These are phyloP conservation scores for Neodontobutis hainanensis DNA, from an alignment of 2,113 vertebrate species.

Conservation along the genomic window DNA sequence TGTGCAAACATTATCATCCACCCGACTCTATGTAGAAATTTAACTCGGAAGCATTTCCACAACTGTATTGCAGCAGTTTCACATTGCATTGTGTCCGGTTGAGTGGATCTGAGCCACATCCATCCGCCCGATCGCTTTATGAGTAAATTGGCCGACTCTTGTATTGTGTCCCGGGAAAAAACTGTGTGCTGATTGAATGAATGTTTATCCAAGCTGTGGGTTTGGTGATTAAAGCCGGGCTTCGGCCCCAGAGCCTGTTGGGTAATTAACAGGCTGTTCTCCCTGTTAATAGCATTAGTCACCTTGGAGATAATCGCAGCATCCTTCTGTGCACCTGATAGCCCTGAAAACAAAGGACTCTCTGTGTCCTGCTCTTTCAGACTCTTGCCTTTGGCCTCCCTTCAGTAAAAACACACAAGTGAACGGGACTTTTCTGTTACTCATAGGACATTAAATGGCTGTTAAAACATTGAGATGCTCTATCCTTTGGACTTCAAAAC, in stretches of 20 bases:
- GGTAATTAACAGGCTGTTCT: slow-evolving; percentile 79
- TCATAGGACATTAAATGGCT: no score
- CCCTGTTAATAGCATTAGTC: slow-evolving; percentile 76
- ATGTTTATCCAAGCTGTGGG: slow-evolving; percentile 64
- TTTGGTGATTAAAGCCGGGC: slow-evolving; percentile 69
- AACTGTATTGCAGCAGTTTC: slow-evolving; percentile 14
- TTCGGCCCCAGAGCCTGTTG: slow-evolving; percentile 60
- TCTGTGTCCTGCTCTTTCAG: slow-evolving; percentile 19
- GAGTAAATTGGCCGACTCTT: slow-evolving; percentile 52
- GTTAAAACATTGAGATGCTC: no score
- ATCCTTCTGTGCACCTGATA: slow-evolving; percentile 36
- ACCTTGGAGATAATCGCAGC: slow-evolving; percentile 73
- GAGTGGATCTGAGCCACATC: slow-evolving; percentile 29
- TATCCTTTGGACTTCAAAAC: no score
- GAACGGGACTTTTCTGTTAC: no score
- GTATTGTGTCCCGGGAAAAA: slow-evolving; percentile 40
- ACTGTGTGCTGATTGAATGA: slow-evolving; percentile 55
- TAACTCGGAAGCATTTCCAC: slow-evolving; percentile 1
- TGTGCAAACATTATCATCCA: slow-evolving; percentile 16
- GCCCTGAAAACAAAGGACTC: slow-evolving; percentile 40
- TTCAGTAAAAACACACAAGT: neutral
- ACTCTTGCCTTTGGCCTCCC: slow-evolving; percentile 2
- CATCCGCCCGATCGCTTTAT: slow-evolving; percentile 43
- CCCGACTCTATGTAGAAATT: slow-evolving; percentile 6
- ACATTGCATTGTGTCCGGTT: slow-evolving; percentile 2